Evolutionary conservation across 2,797 vertebrate species (phyloP), one percentile per base, ranked within the genome.

Genomic region (Falco biarmicus): DNA sequence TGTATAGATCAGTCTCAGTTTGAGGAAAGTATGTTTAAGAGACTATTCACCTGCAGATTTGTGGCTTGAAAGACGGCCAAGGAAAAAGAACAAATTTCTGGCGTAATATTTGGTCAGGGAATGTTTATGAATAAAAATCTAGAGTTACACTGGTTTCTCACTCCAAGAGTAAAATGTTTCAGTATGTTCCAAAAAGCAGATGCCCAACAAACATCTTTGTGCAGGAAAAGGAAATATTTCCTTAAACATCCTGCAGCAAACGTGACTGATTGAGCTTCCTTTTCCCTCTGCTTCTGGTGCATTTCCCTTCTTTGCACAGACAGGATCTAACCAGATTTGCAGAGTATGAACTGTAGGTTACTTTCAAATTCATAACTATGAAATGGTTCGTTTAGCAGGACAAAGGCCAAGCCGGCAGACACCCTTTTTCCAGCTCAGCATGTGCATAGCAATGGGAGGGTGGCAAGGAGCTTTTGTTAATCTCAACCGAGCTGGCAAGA

Each of bases 161-260:
- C 59, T 91, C 57, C 20, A 28, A 47, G 31, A 71, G 15, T 61
- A 70, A 87, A 77, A 74, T 8, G 32, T 53, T 70, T 59, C 59
- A 26, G 17, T 59, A 8, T 17, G 53, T 89, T 93, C 83, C 37
- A 53, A 83, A 94, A 76, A 90, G 54, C 92, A 97, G 94, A 96
- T 94, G 80, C 71, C 51, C 71, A 77, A 78, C 80, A 96, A 96
- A 96, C 78, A 95, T 97, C 95, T 95, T 76, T 87, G 83, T 87
- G 53, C 86, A 94, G 94, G 96, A 96, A 96, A 92, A 92, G 95
- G 96, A 96, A 97, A 95, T 80, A 93, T 86, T 97, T 96, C 96
- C 97, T 97, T 97, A 97, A 97, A 97, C 97, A 97, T 97, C 96
- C 96, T 96, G 97, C 90, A 80, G 85, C 76, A 93, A 96, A 97